Conservation (phyloP, 2,797 vertebrate genomes). For the Orestias chungarensis region DNA sequence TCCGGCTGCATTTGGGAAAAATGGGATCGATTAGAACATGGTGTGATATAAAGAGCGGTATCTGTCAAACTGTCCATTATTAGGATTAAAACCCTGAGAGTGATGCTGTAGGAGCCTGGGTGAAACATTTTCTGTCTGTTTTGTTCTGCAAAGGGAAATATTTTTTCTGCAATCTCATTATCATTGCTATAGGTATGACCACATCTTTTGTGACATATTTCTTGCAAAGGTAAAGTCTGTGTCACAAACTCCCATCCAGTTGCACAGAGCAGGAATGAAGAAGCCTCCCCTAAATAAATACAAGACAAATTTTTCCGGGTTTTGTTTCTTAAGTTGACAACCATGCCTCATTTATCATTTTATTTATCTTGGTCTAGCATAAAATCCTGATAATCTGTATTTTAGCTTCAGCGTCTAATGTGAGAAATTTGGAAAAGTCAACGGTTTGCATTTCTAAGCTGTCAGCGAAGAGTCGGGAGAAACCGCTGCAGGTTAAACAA, state of each 20-base stretch:
- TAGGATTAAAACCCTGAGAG: not conserved
- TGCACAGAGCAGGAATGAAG: not conserved
- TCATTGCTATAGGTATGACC: not conserved
- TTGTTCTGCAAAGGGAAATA: not conserved
- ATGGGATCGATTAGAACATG: not conserved
- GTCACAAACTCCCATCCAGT: not conserved
- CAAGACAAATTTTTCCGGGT: not conserved
- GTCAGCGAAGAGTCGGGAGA: slow-evolving; percentile 1
- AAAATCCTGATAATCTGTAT: not conserved
- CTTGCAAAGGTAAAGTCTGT: not conserved
- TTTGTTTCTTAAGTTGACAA: not conserved
- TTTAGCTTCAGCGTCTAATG: not conserved
- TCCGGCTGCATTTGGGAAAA: slow-evolving; percentile 81
- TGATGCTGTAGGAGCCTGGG: not conserved
- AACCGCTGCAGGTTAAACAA: slow-evolving; percentile 20
- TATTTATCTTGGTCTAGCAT: not conserved
- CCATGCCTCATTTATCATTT: not conserved
- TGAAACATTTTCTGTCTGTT: not conserved
- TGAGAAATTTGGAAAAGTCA: not conserved
- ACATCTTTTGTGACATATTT: not conserved
- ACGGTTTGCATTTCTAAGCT: slow-evolving; percentile 24
- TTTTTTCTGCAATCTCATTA: not conserved
- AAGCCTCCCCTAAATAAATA: not conserved
- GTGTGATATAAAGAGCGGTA: not conserved
- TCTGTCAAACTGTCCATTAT: not conserved